phyloP scores from a whole-genome alignment of 2,797 vertebrate species.

The Tarsius wallacei region DNA sequence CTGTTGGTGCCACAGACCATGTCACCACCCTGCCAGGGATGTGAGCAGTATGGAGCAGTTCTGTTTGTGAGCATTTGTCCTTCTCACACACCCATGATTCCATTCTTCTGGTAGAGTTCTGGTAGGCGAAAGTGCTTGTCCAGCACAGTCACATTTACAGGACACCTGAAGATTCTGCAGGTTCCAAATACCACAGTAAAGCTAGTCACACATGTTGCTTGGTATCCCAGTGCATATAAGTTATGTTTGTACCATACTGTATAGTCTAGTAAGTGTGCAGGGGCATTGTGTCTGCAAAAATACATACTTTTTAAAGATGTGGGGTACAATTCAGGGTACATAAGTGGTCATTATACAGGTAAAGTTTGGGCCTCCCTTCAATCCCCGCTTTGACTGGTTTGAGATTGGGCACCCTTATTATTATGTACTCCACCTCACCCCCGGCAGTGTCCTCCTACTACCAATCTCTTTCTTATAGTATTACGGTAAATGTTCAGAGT shows the following conservation, averaged over 20 bases:
- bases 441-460: no score
- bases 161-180: not conserved
- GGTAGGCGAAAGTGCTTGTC: accelerated
- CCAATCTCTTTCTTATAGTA: no score
- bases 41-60: not conserved
- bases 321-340: no score
- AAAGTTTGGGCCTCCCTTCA: no score
- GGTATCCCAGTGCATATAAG: no score
- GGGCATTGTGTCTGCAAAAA: not conserved
- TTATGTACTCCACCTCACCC: no score
- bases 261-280: not conserved
- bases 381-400: no score
- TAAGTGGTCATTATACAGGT: no score
- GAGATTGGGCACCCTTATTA: no score
- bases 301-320: not conserved
- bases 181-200: not conserved
- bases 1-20: not conserved
- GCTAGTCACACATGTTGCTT: not conserved
- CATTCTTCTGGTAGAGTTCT: not conserved
- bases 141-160: not conserved
- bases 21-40: not conserved
- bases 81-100: accelerated
- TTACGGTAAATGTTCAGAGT: no score
- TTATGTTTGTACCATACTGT: not conserved
- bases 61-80: not conserved